Evolutionary conservation across 2,797 vertebrate genomes (phyloP).

Genomic region (Rhabdomys pumilio): DNA sequence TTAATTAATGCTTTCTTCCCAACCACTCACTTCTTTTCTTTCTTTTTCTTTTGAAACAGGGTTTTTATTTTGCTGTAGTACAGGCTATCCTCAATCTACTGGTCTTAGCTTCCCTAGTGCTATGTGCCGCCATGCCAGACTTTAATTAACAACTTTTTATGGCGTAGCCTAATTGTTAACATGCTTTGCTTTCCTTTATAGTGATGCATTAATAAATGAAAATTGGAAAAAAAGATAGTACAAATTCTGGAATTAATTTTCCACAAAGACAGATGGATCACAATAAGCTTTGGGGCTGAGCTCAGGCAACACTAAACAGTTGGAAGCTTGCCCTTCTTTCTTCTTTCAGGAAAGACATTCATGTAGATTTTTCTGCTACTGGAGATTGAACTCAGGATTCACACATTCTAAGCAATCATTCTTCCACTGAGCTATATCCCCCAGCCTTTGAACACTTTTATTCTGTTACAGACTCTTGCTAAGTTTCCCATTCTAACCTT

Average conservation of each 20-base stretch:
- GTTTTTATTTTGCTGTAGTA: background rate
- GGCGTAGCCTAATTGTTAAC: background rate
- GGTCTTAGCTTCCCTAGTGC: background rate
- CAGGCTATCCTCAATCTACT: background rate
- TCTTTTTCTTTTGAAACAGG: background rate
- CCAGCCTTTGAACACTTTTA: background rate
- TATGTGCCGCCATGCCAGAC: background rate
- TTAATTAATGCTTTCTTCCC: background rate
- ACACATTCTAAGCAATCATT: background rate
- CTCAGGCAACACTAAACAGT: background rate
- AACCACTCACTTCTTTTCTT: background rate
- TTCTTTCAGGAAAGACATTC: background rate
- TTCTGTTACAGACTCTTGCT: background rate
- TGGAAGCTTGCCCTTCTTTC: background rate
- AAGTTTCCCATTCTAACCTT: background rate
- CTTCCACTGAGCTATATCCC: background rate
- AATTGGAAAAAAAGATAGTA: background rate
- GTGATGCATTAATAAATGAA: slow-evolving; percentile 17
- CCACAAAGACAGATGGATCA: slow-evolving; percentile 2
- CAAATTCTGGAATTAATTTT: background rate
- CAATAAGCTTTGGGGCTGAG: background rate
- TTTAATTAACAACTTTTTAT: background rate
- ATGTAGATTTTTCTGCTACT: background rate
- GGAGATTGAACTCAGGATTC: background rate
- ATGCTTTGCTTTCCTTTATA: slow-evolving; percentile 6